Evolutionary conservation across 2,888 invertebrate genomes (phyloP).

Genomic region (Myopa tessellatipennis): DNA sequence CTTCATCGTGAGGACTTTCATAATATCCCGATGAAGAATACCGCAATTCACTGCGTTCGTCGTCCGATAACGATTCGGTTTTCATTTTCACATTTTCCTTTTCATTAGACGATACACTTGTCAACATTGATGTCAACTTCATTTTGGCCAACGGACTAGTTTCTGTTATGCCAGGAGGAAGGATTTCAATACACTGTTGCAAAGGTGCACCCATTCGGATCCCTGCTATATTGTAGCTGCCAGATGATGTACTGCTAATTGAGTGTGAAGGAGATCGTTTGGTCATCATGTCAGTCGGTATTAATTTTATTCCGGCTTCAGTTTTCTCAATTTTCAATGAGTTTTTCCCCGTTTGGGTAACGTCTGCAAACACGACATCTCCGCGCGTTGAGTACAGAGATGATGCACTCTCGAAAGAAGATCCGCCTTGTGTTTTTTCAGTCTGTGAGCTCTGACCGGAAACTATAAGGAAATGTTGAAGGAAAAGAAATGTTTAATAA

Average conservation of each 20-base stretch:
- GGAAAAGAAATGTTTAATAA: neutral
- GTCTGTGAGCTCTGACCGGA: slow-evolving; percentile 69
- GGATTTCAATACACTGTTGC: slow-evolving; percentile 38
- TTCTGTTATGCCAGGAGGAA: neutral
- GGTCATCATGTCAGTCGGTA: slow-evolving; percentile 42
- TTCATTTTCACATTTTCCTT: slow-evolving; percentile 56
- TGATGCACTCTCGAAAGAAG: slow-evolving; percentile 89
- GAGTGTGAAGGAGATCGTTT: slow-evolving; percentile 70
- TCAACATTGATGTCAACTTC: neutral
- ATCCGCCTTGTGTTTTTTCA: slow-evolving; percentile 77
- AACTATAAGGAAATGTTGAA: slow-evolving; percentile 50
- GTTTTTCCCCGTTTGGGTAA: slow-evolving; percentile 69
- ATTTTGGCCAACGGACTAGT: neutral
- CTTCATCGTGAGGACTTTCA: slow-evolving; percentile 79
- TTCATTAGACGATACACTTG: slow-evolving; percentile 9
- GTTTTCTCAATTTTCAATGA: slow-evolving; percentile 35
- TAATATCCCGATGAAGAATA: slow-evolving; percentile 82
- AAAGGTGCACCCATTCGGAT: slow-evolving; percentile 52
- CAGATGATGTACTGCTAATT: slow-evolving; percentile 72
- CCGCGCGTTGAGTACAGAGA: slow-evolving; percentile 83
- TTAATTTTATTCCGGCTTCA: slow-evolving; percentile 36
- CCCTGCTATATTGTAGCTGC: slow-evolving; percentile 71
- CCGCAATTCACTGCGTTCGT: slow-evolving; percentile 75
- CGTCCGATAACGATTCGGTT: slow-evolving; percentile 75
- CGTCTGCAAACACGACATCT: slow-evolving; percentile 75